Base-by-base conservation (phyloP, 2,888 invertebrate species). In the Philaethria dido region DNA sequence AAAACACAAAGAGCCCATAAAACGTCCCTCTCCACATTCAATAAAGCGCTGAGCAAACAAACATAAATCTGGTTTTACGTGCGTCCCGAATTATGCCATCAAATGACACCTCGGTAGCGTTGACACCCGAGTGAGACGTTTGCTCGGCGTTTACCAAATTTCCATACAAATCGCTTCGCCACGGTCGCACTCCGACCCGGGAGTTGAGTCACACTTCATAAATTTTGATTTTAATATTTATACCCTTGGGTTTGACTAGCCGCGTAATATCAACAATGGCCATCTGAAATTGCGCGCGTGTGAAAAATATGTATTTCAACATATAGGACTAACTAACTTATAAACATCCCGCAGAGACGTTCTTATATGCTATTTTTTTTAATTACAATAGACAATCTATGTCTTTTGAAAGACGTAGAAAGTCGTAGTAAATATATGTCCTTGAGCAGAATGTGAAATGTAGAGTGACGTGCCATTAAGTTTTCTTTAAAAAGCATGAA, bases 161-260 rank as follows among this genome's bases (percentile, higher is more conserved):
- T 90, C 88, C 92, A 92, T 92, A 89, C 88, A 90, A 92, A 92
- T 91, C 89, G 87, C 73, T 91, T 89, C 80, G 87, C 84, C 82
- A 85, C 89, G 88, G 84, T 78, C 64, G 61, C 69, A 62, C 62
- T 50, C 44, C 79, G 76, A 74, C 73, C 72, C 75, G 72, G 72
- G 67, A 69, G 72, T 73, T 74, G 74, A 79, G 86, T 87, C 85
- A 85, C 89, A 89, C 84, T 85, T 88, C 89, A 88, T 92, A 91
- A 89, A 92, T 90, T 89, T 85, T 85, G 81, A 88, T 90, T 91
- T 89, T 89, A 89, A 89, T 91, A 90, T 82, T 90, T 85, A 78
- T 75, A 79, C 79, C 80, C 83, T 79, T 73, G 73, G 78, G 71
- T 75, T 77, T 75, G 74, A 75, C 76, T 74, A 75, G 70, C 62